Conservation (phyloP, 2,888 invertebrate genomes). For the Bursaphelenchus okinawaensis region DNA sequence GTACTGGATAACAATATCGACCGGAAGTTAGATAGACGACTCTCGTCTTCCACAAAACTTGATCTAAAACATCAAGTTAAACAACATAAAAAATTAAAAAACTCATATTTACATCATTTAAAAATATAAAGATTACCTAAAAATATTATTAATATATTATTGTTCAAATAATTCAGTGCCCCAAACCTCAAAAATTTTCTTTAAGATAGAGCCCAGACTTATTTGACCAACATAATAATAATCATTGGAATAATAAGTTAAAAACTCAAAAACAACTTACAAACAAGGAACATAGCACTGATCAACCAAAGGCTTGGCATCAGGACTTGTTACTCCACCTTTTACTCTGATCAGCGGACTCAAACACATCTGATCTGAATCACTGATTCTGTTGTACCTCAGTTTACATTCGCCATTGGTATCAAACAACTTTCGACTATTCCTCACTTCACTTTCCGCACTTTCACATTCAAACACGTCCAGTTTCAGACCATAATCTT, state of each 20-base stretch:
- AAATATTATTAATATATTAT: too few relatives aligned
- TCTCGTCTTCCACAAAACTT: neutral
- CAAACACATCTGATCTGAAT: neutral
- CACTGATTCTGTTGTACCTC: neutral
- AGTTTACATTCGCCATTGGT: neutral
- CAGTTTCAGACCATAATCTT: neutral
- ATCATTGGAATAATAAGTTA: too few relatives aligned
- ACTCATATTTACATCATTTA: too few relatives aligned
- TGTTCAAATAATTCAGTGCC: too few relatives aligned
- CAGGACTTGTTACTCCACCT: neutral
- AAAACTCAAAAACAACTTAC: neutral
- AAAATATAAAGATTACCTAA: too few relatives aligned
- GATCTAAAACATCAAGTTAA: slow-evolving; percentile 1
- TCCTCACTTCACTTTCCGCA: neutral
- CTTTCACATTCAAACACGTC: neutral
- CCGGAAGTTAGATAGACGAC: neutral
- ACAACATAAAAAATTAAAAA: neutral
- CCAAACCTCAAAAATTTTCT: too few relatives aligned
- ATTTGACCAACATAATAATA: too few relatives aligned
- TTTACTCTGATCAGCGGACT: neutral
- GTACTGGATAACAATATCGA: neutral
- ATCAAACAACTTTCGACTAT: neutral
- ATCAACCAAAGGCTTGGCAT: slow-evolving; percentile 9
- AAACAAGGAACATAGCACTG: slow-evolving; percentile 9
- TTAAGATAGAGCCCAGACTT: too few relatives aligned